Conservation (phyloP, 2,888 invertebrate species). For the Omphaloscelis lunosa region DNA sequence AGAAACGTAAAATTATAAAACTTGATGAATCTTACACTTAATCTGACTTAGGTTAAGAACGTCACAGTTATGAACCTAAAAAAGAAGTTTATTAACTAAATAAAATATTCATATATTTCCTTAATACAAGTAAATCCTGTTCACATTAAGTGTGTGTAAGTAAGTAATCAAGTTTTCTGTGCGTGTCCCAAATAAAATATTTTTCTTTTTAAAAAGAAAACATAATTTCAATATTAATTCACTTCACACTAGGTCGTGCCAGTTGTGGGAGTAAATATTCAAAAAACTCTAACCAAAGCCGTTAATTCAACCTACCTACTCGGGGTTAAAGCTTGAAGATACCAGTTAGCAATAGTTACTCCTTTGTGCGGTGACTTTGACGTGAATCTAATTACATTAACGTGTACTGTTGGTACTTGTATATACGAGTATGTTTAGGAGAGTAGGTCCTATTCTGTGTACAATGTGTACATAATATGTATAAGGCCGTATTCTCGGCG, state of each 20-base stretch:
- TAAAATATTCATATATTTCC: too few relatives aligned
- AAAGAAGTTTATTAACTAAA: too few relatives aligned
- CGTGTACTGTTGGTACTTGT: conserved; percentile 9
- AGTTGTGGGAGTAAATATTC: not conserved
- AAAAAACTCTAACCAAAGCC: not conserved
- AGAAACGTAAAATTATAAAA: not conserved
- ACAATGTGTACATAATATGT: not conserved
- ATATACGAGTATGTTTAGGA: not conserved
- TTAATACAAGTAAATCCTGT: too few relatives aligned
- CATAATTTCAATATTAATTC: too few relatives aligned
- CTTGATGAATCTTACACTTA: not conserved
- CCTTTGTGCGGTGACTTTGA: conserved; percentile 58
- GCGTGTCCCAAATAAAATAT: too few relatives aligned
- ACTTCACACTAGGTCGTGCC: too few relatives aligned
- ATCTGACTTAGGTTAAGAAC: not conserved
- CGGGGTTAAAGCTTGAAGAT: conserved; percentile 9
- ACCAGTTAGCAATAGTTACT: conserved; percentile 27
- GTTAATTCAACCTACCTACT: conserved; percentile 7
- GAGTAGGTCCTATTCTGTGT: not conserved
- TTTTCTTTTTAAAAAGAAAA: too few relatives aligned
- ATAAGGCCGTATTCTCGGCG: too few relatives aligned
- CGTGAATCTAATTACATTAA: conserved; percentile 60
- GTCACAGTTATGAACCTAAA: not conserved
- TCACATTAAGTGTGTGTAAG: too few relatives aligned
- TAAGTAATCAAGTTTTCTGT: too few relatives aligned